Base-by-base conservation (phyloP, 2,113 vertebrate species). In the Gallinago media region DNA sequence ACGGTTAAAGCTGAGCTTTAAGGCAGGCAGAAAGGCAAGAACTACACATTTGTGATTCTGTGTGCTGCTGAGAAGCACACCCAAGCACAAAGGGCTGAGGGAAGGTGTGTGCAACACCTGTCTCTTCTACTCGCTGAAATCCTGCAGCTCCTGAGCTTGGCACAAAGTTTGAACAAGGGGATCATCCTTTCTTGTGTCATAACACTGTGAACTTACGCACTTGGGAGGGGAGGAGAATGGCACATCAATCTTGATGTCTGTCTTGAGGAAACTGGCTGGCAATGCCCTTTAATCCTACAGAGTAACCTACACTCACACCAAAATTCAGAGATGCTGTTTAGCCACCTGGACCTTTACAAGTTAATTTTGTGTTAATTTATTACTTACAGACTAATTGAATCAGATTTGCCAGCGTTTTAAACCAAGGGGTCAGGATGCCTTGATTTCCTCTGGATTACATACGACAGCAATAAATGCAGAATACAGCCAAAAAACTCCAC, bases 1-100 rank as follows among this genome's bases (percentile, higher is more conserved):
- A 67, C 6, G 32, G 87, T 90, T 88, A 79, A 54, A 88, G 70
- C 47, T 49, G 68, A 92, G 77, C 82, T 87, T 40, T 31, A 70
- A 77, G 65, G 66, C 75, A 95, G 72, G 59, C n/a, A 81, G 80
- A 74, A 49, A 62, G 89, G 67, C 65, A 92, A 77, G 80, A 91
- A 50, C 42, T 40, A 21, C 77, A 75, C 42, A 21, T 20, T 29
- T 32, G 84, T 54, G 75, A 74, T 47, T 86, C 66, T 75, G 80
- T 0, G 0, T 55, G 85, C 79, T 65, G 77, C 67, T 67, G 70
- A 88, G 85, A 82, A 85, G 61, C 18, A 67, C 85, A 62, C 8
- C 18, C 70, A 56, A 46, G 86, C 67, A 88, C 74, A 46, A 58
- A 83, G 68, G 72, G 80, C 74, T 88, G 68, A 78, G 70, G 55